phyloP scores from a whole-genome alignment of 2,888 invertebrate species.

The Sesamia inferens region DNA sequence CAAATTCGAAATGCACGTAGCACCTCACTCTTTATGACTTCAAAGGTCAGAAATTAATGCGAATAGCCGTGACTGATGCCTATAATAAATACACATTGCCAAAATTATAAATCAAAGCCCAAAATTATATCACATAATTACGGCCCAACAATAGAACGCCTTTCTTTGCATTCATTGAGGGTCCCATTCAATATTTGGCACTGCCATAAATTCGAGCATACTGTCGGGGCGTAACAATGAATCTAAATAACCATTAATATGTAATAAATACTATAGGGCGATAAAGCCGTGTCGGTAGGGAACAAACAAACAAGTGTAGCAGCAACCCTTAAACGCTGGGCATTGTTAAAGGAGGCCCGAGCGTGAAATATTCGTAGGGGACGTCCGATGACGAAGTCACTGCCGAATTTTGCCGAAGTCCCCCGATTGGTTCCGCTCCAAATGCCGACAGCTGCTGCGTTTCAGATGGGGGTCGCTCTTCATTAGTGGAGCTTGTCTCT shows the following conservation, averaged over 20 bases:
- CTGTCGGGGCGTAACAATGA: constrained; percentile 88
- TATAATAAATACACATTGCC: constrained; percentile 51
- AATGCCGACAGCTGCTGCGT: constrained; percentile 88
- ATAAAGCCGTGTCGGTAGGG: constrained; percentile 86
- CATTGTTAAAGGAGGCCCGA: constrained; percentile 77
- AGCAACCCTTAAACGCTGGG: constrained; percentile 83
- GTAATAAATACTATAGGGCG: constrained; percentile 90
- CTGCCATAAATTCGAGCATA: constrained; percentile 89
- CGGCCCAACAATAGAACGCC: constrained; percentile 75
- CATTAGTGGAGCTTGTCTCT: constrained; percentile 89
- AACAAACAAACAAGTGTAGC: constrained; percentile 89
- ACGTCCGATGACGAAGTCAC: constrained; percentile 73
- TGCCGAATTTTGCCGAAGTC: constrained; percentile 77
- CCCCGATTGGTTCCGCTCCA: constrained; percentile 87
- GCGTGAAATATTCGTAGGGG: constrained; percentile 76
- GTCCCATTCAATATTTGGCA: constrained; percentile 84
- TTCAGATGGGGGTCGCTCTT: constrained; percentile 88
- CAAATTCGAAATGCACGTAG: too few relatives aligned
- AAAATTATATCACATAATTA: constrained; percentile 80
- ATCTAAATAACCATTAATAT: constrained; percentile 90
- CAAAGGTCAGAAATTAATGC: constrained; percentile 2
- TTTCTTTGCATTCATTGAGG: constrained; percentile 79
- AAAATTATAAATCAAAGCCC: constrained; percentile 67
- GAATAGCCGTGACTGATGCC: constrained; percentile 30
- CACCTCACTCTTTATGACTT: not conserved